phyloP scores from a whole-genome alignment of 30 jellyfish, hydroid and myxozoan species.

The Aurelia sp. region DNA sequence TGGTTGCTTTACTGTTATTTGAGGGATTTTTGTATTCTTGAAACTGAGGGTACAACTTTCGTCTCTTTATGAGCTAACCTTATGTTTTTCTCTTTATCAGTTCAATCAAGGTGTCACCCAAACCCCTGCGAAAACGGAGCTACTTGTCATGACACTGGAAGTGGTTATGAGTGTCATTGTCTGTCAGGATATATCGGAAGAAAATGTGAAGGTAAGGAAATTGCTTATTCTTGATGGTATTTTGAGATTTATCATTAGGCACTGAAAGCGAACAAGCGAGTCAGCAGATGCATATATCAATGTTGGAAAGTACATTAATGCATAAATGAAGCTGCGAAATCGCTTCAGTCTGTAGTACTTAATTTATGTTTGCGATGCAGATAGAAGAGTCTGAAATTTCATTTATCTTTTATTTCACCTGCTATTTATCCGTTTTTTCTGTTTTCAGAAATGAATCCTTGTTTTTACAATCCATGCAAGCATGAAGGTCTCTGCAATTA shows the following conservation, averaged over 20 bases:
- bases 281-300: no score
- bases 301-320: no score
- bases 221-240: neutral
- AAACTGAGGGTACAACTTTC: no score
- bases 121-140: conserved; percentile 94
- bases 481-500: conserved; percentile 78
- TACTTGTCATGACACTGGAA: conserved; percentile 74
- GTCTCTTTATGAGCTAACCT: no score
- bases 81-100: neutral
- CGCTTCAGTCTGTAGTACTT: neutral
- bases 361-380: neutral
- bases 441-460: conserved; percentile 91
- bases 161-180: conserved; percentile 67
- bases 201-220: conserved; percentile 81
- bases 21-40: no score
- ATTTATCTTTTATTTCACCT: no score
- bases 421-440: neutral
- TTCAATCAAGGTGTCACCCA: conserved; percentile 85
- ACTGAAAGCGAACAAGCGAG: no score
- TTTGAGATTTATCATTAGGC: neutral
- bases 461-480: conserved; percentile 86
- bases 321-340: no score
- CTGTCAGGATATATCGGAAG: conserved; percentile 75
- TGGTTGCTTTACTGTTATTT: no score
- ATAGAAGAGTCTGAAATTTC: neutral